Percentiles rank a stretch among this genome's conserved stretches.
Conservation (phyloP, 2,113 vertebrate genomes). For the Scomber scombrus region DNA sequence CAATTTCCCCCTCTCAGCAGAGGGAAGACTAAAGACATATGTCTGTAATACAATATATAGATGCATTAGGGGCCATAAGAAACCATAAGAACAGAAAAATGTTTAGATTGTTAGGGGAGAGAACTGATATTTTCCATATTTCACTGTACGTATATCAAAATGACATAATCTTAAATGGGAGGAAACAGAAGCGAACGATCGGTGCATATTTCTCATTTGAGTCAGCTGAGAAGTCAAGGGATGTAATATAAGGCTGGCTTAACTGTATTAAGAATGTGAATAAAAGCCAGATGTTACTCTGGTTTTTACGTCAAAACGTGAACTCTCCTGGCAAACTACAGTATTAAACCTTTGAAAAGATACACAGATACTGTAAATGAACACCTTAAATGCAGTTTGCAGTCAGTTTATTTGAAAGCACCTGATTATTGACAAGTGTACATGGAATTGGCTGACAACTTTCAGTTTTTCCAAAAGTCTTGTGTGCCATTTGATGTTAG, state of each 20-base stretch:
- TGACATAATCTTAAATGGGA: constrained; percentile 81
- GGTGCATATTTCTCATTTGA: constrained; percentile 77
- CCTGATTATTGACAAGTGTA: neutral
- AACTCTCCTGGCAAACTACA: constrained; percentile 37
- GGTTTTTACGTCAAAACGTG: constrained; percentile 56
- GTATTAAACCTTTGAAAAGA: constrained; percentile 33
- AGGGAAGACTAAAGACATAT: constrained; percentile 80
- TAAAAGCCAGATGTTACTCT: constrained; percentile 74
- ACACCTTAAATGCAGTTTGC: neutral
- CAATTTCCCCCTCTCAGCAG: constrained; percentile 78
- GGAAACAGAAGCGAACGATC: constrained; percentile 78
- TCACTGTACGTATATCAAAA: constrained; percentile 75
- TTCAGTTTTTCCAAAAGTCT: neutral
- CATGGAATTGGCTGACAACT: neutral
- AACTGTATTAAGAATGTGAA: constrained; percentile 67
- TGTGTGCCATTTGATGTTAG: neutral
- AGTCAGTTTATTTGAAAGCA: constrained; percentile 14
- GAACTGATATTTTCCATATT: constrained; percentile 78
- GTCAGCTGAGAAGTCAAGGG: constrained; percentile 68
- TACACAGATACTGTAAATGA: neutral
- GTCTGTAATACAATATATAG: constrained; percentile 84
- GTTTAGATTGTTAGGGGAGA: constrained; percentile 70
- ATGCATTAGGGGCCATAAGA: constrained; percentile 73
- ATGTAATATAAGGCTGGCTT: constrained; percentile 64
- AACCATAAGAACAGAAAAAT: constrained; percentile 67